Percentiles rank a stretch among this genome's conserved stretches.
Evolutionary conservation across 2,888 invertebrate species (phyloP).

Genomic region (Leucozona laternaria): DNA sequence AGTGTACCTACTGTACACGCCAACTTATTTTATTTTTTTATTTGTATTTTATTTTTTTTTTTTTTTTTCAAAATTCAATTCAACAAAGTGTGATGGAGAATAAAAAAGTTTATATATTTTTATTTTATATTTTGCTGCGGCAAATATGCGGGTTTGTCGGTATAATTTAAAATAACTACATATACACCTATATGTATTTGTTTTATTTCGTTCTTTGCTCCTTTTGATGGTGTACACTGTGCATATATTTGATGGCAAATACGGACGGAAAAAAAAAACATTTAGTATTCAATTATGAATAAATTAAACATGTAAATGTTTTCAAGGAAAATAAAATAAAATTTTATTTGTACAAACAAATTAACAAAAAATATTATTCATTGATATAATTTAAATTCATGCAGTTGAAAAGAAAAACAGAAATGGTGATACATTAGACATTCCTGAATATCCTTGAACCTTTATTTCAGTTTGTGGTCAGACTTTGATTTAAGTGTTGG

Average conservation of each 20-base stretch:
- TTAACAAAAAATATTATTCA: neutral
- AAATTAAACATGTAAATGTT: constrained; percentile 6
- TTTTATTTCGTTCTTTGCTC: neutral
- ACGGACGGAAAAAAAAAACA: no score
- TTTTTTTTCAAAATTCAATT: neutral
- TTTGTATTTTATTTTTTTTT: neutral
- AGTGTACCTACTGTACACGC: neutral
- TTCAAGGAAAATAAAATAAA: neutral
- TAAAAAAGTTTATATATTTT: neutral
- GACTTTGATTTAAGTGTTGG: no score
- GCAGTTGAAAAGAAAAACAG: no score
- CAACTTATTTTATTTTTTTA: neutral
- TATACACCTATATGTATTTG: no score
- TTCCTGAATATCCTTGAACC: no score
- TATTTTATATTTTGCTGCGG: neutral
- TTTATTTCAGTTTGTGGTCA: no score
- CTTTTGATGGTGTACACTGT: neutral
- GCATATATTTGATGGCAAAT: no score
- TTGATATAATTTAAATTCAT: neutral
- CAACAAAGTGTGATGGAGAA: neutral
- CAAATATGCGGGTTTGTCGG: neutral
- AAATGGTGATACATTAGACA: no score
- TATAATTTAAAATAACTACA: no score
- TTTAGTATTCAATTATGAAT: constrained; percentile 12
- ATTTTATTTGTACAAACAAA: neutral